Base-by-base conservation (phyloP, 2,888 invertebrate species). In the Dryococelus australis region DNA sequence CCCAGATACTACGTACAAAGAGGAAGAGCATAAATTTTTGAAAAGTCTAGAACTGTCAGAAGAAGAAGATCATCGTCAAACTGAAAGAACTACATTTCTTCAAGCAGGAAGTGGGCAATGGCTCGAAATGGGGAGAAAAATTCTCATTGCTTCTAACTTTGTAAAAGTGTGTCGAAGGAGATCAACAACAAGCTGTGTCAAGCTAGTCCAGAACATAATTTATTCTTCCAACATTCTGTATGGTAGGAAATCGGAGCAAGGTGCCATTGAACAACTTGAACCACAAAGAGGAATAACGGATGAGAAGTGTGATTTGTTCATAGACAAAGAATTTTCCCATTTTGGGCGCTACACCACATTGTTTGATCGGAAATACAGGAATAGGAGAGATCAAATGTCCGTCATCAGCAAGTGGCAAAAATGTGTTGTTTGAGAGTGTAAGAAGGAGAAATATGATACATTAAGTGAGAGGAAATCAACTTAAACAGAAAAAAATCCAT, bases 301-400 rank as follows among this genome's bases (percentile, higher is more conserved):
- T 20, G 65, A 78, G 3, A 51, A 47, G 47, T n/a, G n/a, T n/a
- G n/a, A n/a, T n/a, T n/a, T n/a, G n/a, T n/a, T n/a, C n/a, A n/a
- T n/a, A n/a, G n/a, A 47, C 47, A 47, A 47, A 47, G 47, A 47
- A 47, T n/a, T n/a, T 47, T 47, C 12, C 47, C 47, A 9, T 47
- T 47, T 12, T 47, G 47, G 47, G 47, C 47, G 47, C 47, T 47
- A 47, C 47, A 47, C 47, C 47, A 47, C 9, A 47, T 12, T 6
- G 6, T 47, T 47, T 90, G 2, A 79, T 86, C 43, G 90, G 87
- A 81, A 85, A 86, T n/a, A 88, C 90, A 86, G 88, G 88, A 8
- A 88, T 90, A 35, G 53, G 90, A 5, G 90, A 90, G 87, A 88
- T 90, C 24, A 88, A 65, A 24, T 65, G 65, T 65, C 65, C 65